phyloP scores from a whole-genome alignment of 1,140 invertebrate genomes.

The Anthonomus grandis region DNA sequence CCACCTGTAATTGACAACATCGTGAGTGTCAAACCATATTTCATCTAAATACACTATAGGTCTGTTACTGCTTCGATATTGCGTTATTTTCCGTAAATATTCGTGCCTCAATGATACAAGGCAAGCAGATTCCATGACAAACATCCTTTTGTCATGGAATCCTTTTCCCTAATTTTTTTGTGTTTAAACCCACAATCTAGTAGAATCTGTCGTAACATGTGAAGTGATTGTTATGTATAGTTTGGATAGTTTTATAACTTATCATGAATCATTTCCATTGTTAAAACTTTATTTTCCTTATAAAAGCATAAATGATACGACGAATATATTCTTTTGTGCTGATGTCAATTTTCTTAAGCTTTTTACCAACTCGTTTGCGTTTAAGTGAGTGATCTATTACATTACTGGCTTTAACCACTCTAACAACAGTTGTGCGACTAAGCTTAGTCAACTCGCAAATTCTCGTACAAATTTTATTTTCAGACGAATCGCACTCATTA shows the following conservation, averaged over 20 bases:
- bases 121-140: background rate
- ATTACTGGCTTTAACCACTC: constrained; percentile 5
- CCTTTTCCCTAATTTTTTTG: too few species aligned
- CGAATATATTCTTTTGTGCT: background rate
- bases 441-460: too few species aligned
- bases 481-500: too few species aligned
- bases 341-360: background rate
- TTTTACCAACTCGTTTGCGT: background rate
- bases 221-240: background rate
- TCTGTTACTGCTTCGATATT: background rate
- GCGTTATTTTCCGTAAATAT: background rate
- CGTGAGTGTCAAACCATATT: constrained; percentile 12
- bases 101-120: background rate
- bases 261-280: constrained; percentile 3
- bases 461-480: too few species aligned
- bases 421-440: background rate
- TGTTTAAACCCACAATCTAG: background rate
- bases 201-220: background rate
- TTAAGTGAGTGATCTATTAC: constrained; percentile 1
- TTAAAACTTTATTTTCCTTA: constrained; percentile 6
- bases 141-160: constrained; percentile 1
- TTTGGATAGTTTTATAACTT: constrained; percentile 1
- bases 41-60: constrained; percentile 8
- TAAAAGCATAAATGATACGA: constrained; percentile 5
- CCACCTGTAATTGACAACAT: constrained; percentile 14